Percentiles rank a stretch among this genome's conserved stretches.
Conservation (phyloP, 2,113 vertebrate species). For the Heptranchias perlo region DNA sequence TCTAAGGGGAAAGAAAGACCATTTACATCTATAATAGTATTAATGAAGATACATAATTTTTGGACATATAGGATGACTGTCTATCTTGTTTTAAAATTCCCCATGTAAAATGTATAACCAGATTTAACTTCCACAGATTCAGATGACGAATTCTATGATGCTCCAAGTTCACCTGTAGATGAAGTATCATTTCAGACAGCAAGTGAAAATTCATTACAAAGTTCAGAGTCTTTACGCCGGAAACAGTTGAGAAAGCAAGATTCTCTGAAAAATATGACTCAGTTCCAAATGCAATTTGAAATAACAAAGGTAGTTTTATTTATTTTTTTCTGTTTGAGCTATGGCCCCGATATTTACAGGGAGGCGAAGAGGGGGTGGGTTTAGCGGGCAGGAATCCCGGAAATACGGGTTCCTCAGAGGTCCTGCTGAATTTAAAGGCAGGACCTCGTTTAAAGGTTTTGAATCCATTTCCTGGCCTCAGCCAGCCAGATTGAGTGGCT, state of each 20-base stretch:
- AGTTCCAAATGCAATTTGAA: constrained; percentile 77
- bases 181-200: constrained; percentile 67
- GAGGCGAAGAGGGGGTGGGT: too few species aligned
- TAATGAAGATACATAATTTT: not conserved
- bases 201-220: constrained; percentile 49
- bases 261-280: constrained; percentile 75
- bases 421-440: too few species aligned
- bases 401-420: too few species aligned
- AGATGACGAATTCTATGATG: constrained; percentile 92
- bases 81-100: not conserved
- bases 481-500: too few species aligned
- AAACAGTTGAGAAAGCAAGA: constrained; percentile 62
- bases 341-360: too few species aligned
- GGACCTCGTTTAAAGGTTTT: too few species aligned
- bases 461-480: too few species aligned
- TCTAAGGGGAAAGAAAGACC: not conserved
- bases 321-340: too few species aligned
- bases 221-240: constrained; percentile 47
- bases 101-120: not conserved
- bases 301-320: constrained; percentile 70
- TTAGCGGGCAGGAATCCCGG: too few species aligned
- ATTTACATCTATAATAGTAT: not conserved
- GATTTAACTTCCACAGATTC: constrained; percentile 56
- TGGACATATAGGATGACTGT: not conserved
- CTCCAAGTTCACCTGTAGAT: constrained; percentile 77